These are phyloP conservation scores for Myotis vivesi DNA, from an alignment of 2,797 vertebrate genomes.

Conservation along the genomic window DNA sequence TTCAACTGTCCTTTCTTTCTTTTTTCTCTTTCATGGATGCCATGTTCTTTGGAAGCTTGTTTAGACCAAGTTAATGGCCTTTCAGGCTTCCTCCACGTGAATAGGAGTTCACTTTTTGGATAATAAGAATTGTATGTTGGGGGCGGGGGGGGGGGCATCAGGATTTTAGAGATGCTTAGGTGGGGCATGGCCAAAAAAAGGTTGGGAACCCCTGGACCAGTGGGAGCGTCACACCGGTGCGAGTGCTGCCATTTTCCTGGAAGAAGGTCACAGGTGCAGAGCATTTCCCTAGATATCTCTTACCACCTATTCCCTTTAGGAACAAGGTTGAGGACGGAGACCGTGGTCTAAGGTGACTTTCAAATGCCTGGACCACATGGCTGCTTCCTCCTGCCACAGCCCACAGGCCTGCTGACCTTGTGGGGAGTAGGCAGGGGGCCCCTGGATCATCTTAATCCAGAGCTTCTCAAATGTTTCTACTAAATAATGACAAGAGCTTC, in stretches of 20 bases:
- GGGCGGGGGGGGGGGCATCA: no score
- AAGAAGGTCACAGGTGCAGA: background rate
- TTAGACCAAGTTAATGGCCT: no score
- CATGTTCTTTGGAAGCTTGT: no score
- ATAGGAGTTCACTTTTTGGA: no score
- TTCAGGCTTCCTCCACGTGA: no score
- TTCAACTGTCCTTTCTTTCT: no score
- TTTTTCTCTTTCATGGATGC: no score
- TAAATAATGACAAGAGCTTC: background rate
- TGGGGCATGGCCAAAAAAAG: no score
- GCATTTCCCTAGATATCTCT: slow-evolving; percentile 1
- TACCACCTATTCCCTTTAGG: background rate
- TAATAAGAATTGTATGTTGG: no score
- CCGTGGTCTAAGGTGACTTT: background rate
- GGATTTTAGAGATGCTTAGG: no score
- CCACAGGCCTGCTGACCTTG: background rate
- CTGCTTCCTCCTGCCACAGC: background rate
- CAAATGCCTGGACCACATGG: background rate
- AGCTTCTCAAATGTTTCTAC: slow-evolving; percentile 15
- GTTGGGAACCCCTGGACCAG: background rate
- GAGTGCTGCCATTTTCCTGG: background rate
- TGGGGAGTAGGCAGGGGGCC: background rate
- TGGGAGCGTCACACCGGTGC: background rate
- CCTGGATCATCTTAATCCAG: background rate
- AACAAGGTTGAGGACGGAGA: background rate